phyloP scores from a whole-genome alignment of 2,888 invertebrate genomes.

The Anoncus sp. region DNA sequence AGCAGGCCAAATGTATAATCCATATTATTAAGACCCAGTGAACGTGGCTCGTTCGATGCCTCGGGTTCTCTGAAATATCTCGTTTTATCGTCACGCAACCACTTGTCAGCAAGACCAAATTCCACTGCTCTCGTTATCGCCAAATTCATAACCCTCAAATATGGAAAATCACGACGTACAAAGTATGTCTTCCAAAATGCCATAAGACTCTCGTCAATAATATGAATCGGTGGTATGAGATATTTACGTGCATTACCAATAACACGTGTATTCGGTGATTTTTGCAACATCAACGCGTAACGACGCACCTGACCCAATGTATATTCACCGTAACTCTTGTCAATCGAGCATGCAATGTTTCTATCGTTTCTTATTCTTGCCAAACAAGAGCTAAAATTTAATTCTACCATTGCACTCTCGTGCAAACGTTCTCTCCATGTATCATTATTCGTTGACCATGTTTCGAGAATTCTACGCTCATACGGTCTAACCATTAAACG shows the following conservation, averaged over 20 bases:
- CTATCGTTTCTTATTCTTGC: constrained; percentile 15
- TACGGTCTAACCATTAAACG: constrained; percentile 50
- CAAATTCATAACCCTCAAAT: constrained; percentile 39
- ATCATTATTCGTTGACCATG: too few relatives aligned
- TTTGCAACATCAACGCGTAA: constrained; percentile 21
- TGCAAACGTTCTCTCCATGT: constrained; percentile 20
- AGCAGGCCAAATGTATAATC: constrained; percentile 51
- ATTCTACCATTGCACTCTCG: constrained; percentile 20
- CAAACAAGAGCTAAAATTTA: constrained; percentile 56
- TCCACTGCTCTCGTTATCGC: constrained; percentile 44
- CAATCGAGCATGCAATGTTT: constrained; percentile 60
- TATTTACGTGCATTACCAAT: not conserved
- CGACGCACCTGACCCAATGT: constrained; percentile 31
- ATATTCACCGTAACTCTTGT: constrained; percentile 48
- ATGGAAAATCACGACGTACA: constrained; percentile 59
- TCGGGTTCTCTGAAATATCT: constrained; percentile 13
- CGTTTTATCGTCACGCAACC: constrained; percentile 47
- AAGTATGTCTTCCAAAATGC: constrained; percentile 63
- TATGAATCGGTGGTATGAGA: constrained; percentile 41
- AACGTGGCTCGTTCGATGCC: not conserved
- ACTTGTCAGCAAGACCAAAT: constrained; percentile 57
- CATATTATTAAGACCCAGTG: constrained; percentile 23
- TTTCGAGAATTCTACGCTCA: constrained; percentile 51
- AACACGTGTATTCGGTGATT: not conserved
- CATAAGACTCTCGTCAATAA: constrained; percentile 60